phyloP scores from a whole-genome alignment of 1,140 invertebrate species.

The Monochamus saltuarius region DNA sequence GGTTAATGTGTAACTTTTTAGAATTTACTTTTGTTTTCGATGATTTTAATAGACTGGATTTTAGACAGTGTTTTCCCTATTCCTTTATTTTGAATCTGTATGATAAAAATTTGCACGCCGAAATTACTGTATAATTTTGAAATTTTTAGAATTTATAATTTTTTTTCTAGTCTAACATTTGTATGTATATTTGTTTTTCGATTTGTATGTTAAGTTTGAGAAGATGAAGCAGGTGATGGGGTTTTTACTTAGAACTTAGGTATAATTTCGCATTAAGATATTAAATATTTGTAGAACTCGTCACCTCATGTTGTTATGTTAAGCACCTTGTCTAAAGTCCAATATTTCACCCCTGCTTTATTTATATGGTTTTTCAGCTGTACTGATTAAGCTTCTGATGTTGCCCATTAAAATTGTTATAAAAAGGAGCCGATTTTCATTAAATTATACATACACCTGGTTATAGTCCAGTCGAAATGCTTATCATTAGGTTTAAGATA shows the following conservation, averaged over 20 bases:
- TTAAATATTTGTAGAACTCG: slow-evolving; percentile 26
- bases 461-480: no score
- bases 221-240: slow-evolving; percentile 33
- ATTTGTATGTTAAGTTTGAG: slow-evolving; percentile 32
- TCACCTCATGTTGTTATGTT: slow-evolving; percentile 28
- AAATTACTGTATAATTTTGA: slow-evolving; percentile 26
- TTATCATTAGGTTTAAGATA: no score
- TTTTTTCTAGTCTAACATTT: slow-evolving; percentile 37
- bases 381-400: slow-evolving; percentile 34
- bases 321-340: slow-evolving; percentile 31
- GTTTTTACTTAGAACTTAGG: slow-evolving; percentile 33
- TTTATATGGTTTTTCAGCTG: slow-evolving; percentile 35
- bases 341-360: slow-evolving; percentile 33
- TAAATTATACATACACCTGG: no score
- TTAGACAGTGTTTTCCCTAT: slow-evolving; percentile 25
- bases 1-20: slow-evolving; percentile 5
- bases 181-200: slow-evolving; percentile 31
- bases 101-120: slow-evolving; percentile 25
- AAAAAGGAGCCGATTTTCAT: slow-evolving; percentile 16
- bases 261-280: slow-evolving; percentile 30
- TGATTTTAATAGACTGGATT: slow-evolving; percentile 23
- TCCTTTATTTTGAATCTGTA: slow-evolving; percentile 10
- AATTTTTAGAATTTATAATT: slow-evolving; percentile 20
- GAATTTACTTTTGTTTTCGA: slow-evolving; percentile 5
- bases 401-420: slow-evolving; percentile 39